Evolutionary conservation across 2,113 vertebrate species (phyloP).

Genomic region (Etheostoma spectabile): DNA sequence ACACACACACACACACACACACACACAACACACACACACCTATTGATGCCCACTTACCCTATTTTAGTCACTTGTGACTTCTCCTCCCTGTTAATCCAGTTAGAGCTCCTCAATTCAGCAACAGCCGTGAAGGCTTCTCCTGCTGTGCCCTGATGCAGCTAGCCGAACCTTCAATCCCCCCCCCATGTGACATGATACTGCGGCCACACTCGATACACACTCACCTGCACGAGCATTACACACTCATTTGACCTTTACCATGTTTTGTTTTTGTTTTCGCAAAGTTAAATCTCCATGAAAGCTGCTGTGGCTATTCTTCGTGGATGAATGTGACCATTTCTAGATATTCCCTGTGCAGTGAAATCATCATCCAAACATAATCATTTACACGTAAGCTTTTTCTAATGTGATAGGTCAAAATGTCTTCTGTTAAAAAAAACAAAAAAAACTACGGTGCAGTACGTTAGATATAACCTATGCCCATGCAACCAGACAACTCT

Average conservation of each 20-base stretch:
- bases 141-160: slow-evolving; percentile 45
- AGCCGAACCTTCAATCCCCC: slow-evolving; percentile 11
- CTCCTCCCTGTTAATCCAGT: slow-evolving; percentile 71
- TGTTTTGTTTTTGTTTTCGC: not conserved
- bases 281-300: not conserved
- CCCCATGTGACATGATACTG: slow-evolving; percentile 2
- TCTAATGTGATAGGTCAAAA: not conserved
- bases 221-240: not conserved
- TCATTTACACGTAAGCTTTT: not conserved
- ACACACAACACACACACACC: slow-evolving; percentile 12
- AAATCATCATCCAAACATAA: not conserved
- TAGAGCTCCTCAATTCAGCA: slow-evolving; percentile 63
- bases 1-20: not conserved
- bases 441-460: not conserved
- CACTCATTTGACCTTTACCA: slow-evolving; percentile 13
- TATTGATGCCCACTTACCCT: slow-evolving; percentile 66
- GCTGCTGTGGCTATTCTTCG: not conserved
- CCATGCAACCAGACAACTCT: not conserved
- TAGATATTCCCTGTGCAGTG: not conserved
- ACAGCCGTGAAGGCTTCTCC: slow-evolving; percentile 66
- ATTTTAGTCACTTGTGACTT: slow-evolving; percentile 60
- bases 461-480: no score
- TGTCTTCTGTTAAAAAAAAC: not conserved
- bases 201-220: not conserved
- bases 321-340: not conserved